A percentile compares a stretch with the other conserved stretches of the same genome.
Evolutionary conservation across 2,888 invertebrate species (phyloP).

Genomic region (Pimpla rufipes): DNA sequence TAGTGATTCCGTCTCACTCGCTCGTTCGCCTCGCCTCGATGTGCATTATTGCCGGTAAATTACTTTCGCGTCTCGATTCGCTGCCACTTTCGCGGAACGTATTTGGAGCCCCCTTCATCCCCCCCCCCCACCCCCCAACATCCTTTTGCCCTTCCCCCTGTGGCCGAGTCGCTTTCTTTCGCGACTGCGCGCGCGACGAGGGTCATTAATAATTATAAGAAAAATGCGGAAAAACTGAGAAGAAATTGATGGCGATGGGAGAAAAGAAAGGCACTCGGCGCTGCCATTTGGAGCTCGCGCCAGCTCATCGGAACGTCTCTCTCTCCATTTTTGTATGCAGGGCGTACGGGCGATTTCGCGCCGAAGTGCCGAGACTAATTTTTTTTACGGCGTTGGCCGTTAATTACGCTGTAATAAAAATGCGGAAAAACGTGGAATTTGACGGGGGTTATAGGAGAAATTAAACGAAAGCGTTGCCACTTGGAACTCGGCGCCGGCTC

Average conservation of each 20-base stretch:
- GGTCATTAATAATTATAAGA: conserved; percentile 48
- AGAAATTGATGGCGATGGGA: conserved; percentile 21
- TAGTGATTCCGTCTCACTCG: conserved; percentile 5
- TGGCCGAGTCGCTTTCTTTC: conserved; percentile 33
- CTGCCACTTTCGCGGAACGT: conserved; percentile 38
- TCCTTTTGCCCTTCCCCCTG: too few species aligned
- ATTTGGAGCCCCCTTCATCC: conserved; percentile 1
- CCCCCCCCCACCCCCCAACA: neutral
- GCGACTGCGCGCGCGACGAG: neutral
- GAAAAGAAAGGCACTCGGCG: conserved; percentile 37
- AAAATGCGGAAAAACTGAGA: conserved; percentile 40
- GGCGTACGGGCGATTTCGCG: neutral
- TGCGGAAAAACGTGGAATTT: too few species aligned
- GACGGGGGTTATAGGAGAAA: too few species aligned
- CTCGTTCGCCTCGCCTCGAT: conserved; percentile 40
- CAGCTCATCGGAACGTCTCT: neutral
- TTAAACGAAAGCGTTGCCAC: too few species aligned
- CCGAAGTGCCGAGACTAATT: neutral
- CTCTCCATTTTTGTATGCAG: neutral
- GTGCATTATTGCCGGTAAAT: conserved; percentile 49
- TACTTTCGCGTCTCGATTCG: conserved; percentile 48
- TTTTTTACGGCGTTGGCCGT: too few species aligned
- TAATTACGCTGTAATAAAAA: too few species aligned
- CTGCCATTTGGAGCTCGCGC: neutral
- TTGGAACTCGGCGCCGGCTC: too few species aligned